Evolutionary conservation across 2,888 invertebrate genomes (phyloP), one percentile per base, ranked within the genome.

Genomic region (Melieria omissa): DNA sequence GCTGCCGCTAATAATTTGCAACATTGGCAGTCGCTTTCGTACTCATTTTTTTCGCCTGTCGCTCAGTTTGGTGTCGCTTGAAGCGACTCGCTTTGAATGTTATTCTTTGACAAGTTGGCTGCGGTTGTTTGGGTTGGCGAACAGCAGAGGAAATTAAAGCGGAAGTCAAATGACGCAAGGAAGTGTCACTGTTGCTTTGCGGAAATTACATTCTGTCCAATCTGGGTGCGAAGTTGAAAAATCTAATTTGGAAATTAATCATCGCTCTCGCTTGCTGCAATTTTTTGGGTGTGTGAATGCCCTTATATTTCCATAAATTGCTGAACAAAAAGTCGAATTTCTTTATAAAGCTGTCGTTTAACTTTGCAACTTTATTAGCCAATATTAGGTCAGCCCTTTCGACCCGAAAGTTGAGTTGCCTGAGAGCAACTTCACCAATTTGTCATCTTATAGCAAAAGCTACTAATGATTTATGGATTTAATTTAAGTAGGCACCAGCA

Each of bases 161-260:
- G 64, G 64, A 65, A 65, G 44, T 65, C 64, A 49, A 54, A 54
- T 16, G 9, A 54, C 54, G 64, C n/a, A 7, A 41, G 64, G 64
- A 64, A 64, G 64, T 64, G 64, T 64, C 64, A 52, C 14, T 49
- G 64, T 29, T n/a, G 8, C 41, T 42, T 52, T n/a, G 41, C 41
- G 64, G 64, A 64, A 64, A 64, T 64, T 64, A 52, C 14, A 16
- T 29, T 29, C 29, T 29, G 29, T 64, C 42, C 41, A 64, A 52
- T 41, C 42, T 14, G 16, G 14, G 10, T 29, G 52, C 49, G 42
- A 14, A 42, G 12, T 12, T 6, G 49, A 16, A 2, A 16, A 9
- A 29, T 16, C 29, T 16, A n/a, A 6, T 62, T 62, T 10, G 12
- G 16, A 14, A 46, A 45, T 45, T 60, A 42, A 44, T 61, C 4